A percentile compares a stretch with the other conserved stretches of the same genome.
phyloP scores from a whole-genome alignment of 2,113 vertebrate genomes.

The Cisticola juncidis region DNA sequence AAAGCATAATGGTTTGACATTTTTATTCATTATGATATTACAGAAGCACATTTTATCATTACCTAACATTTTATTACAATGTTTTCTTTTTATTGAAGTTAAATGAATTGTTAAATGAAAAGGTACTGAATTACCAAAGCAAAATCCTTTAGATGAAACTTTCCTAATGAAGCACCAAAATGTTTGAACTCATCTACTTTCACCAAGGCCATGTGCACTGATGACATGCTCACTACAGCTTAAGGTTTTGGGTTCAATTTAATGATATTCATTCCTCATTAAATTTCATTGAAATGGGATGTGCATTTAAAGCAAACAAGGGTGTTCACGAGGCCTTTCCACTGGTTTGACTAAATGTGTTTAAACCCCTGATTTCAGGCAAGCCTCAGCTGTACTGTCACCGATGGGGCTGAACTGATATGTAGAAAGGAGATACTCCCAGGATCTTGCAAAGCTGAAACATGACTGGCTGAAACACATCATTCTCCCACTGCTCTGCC shows the following conservation, averaged over 20 bases:
- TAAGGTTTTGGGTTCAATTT: neutral
- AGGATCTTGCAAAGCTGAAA: neutral
- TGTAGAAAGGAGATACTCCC: neutral
- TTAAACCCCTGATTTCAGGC: neutral
- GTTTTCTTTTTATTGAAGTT: neutral
- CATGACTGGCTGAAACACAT: neutral
- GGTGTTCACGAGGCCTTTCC: neutral
- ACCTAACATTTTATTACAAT: neutral
- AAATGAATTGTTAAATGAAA: neutral
- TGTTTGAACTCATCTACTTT: neutral
- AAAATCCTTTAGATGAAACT: neutral
- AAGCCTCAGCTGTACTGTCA: neutral
- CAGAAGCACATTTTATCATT: neutral
- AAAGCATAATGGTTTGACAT: neutral
- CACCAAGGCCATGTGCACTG: neutral
- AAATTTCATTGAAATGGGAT: neutral
- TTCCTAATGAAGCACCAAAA: neutral
- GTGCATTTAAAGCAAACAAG: neutral
- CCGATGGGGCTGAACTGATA: neutral
- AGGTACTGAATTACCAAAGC: neutral
- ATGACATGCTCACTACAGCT: neutral
- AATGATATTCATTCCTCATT: neutral
- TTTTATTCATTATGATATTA: neutral
- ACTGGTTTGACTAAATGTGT: neutral
- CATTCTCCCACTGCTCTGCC: neutral